Evolutionary conservation across 2,797 vertebrate genomes (phyloP).

Genomic region (Paratrypauchen microcephalus): DNA sequence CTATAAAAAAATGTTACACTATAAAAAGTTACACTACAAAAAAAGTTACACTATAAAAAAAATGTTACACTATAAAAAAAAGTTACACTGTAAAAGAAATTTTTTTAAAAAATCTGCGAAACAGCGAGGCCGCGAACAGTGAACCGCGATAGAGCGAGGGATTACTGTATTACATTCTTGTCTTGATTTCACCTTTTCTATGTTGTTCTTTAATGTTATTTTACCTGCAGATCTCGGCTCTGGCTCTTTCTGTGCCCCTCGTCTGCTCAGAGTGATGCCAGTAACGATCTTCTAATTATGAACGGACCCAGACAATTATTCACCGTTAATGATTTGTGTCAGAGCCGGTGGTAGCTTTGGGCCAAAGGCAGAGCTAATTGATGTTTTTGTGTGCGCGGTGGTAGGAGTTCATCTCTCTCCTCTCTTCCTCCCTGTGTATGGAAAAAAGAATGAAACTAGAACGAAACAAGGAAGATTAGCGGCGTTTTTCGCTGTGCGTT

Average conservation of each 20-base stretch:
- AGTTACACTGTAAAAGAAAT: too few species aligned
- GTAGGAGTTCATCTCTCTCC: slow-evolving; percentile 29
- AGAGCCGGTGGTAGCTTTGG: slow-evolving; percentile 34
- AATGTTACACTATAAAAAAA: too few species aligned
- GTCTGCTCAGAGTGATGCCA: slow-evolving; percentile 10
- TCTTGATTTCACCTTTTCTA: not conserved
- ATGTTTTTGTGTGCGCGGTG: slow-evolving; percentile 41
- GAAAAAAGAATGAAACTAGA: not conserved
- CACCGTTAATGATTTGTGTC: slow-evolving; percentile 52
- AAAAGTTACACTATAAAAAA: too few species aligned
- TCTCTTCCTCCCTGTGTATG: slow-evolving; percentile 9
- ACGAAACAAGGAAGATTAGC: slow-evolving; percentile 3
- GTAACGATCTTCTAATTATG: slow-evolving; percentile 45
- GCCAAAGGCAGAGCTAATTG: slow-evolving; percentile 37
- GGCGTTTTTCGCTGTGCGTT: slow-evolving; percentile 21
- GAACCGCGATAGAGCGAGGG: too few species aligned
- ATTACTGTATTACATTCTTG: too few species aligned
- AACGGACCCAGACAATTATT: slow-evolving; percentile 50
- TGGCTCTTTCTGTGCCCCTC: not conserved
- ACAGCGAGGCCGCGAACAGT: too few species aligned
- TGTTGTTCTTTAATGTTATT: too few species aligned
- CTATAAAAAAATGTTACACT: too few species aligned
- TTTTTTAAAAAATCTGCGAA: too few species aligned
- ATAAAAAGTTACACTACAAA: too few species aligned
- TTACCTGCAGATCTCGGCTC: not conserved